Percentiles rank a stretch among this genome's conserved stretches.
phyloP scores from a whole-genome alignment of 2,797 vertebrate genomes.

The Mormyrops attenuatus region DNA sequence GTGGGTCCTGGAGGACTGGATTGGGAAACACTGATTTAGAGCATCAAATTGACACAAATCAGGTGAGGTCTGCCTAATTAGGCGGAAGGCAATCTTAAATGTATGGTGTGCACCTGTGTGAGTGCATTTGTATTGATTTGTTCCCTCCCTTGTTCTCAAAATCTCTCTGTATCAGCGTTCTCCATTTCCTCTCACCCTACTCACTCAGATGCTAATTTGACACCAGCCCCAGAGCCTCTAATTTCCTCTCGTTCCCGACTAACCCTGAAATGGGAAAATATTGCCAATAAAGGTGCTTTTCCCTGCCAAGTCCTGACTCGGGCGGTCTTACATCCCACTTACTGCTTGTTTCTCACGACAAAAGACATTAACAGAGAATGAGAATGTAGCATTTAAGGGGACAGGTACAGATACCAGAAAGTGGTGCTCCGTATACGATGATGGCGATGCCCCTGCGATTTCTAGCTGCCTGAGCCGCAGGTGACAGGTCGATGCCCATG shows the following conservation, averaged over 20 bases:
- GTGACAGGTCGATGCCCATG: constrained; percentile 60
- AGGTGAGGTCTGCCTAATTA: not conserved
- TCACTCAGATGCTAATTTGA: not conserved
- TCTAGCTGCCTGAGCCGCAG: constrained; percentile 48
- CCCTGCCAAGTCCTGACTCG: not conserved
- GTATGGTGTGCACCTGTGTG: not conserved
- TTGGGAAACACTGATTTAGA: not conserved
- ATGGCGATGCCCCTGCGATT: constrained; percentile 67
- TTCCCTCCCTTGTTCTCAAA: not conserved
- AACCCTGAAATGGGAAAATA: not conserved
- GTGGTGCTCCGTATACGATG: constrained; percentile 75
- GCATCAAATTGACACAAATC: not conserved
- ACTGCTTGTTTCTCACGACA: not conserved
- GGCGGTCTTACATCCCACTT: not conserved
- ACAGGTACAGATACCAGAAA: constrained; percentile 62
- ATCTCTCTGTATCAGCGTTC: not conserved
- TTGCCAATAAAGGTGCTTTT: not conserved
- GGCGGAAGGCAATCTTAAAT: not conserved
- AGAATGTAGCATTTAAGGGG: not conserved
- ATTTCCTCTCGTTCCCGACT: not conserved
- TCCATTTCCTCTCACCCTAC: not conserved
- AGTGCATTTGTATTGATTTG: not conserved
- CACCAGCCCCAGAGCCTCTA: not conserved
- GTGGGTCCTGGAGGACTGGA: not conserved
- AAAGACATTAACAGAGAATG: not conserved